These are phyloP conservation scores for Gouania willdenowi DNA, from an alignment of 2,797 vertebrate species.

Conservation along the genomic window DNA sequence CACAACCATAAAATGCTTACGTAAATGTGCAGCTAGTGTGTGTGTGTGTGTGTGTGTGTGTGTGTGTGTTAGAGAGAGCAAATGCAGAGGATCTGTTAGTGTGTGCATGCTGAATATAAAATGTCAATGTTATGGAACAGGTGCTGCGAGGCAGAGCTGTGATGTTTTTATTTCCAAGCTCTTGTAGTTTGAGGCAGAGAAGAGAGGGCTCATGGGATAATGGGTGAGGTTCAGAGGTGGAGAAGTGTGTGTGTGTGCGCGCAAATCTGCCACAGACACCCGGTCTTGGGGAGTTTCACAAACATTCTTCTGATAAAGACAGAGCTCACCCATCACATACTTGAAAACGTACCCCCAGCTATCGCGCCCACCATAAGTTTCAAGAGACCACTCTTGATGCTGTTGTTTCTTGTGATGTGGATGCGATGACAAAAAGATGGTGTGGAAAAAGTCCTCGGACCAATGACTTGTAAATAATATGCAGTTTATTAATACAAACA, in stretches of 20 bases:
- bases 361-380: too few relatives aligned
- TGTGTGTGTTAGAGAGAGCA: conserved; percentile 64
- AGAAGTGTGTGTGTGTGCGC: conserved; percentile 9
- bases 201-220: conserved; percentile 71
- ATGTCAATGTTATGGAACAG: conserved; percentile 83
- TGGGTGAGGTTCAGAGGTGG: conserved; percentile 51
- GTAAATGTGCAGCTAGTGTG: conserved; percentile 39
- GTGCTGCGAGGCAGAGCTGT: conserved; percentile 74
- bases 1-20: conserved; percentile 26
- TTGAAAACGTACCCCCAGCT: too few relatives aligned
- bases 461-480: too few relatives aligned
- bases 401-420: too few relatives aligned
- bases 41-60: conserved; percentile 8
- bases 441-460: too few relatives aligned
- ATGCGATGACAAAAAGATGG: too few relatives aligned
- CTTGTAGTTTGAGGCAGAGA: conserved; percentile 67
- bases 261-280: too few relatives aligned
- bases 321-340: too few relatives aligned
- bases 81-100: conserved; percentile 55
- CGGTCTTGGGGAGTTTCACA: too few relatives aligned
- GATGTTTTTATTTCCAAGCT: conserved; percentile 79
- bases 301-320: too few relatives aligned
- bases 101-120: conserved; percentile 71
- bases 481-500: too few relatives aligned
- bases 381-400: too few relatives aligned